Conservation (phyloP, 2,888 invertebrate genomes). For the Globia sparganii region DNA sequence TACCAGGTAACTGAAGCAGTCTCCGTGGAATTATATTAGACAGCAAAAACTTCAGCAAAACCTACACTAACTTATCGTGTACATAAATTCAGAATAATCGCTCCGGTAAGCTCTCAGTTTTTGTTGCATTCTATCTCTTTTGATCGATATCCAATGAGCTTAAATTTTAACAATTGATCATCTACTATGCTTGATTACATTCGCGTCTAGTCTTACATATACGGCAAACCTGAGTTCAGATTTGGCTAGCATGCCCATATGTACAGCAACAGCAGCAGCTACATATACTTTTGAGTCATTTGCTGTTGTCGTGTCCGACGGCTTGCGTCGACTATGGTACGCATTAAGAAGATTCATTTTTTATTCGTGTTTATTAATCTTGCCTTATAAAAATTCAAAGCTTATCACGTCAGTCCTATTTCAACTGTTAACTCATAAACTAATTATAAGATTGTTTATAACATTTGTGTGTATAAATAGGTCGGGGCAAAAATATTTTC, state of each 20-base stretch:
- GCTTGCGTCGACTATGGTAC: constrained; percentile 32
- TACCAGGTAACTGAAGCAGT: constrained; percentile 55
- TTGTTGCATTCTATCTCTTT: constrained; percentile 67
- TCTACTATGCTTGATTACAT: constrained; percentile 76
- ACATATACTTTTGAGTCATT: constrained; percentile 38
- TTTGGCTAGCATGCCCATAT: constrained; percentile 68
- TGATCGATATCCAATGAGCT: constrained; percentile 75
- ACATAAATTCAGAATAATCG: constrained; percentile 41
- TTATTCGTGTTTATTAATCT: constrained; percentile 35
- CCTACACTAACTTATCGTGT: constrained; percentile 38
- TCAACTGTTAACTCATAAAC: background rate
- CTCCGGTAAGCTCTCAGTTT: constrained; percentile 52
- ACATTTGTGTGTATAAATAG: background rate
- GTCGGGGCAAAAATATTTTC: too few species aligned
- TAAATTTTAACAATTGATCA: constrained; percentile 77
- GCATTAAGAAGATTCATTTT: constrained; percentile 27
- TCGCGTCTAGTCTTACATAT: constrained; percentile 71
- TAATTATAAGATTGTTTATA: background rate
- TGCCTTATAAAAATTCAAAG: constrained; percentile 25
- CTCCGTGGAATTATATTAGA: constrained; percentile 35
- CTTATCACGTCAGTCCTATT: constrained; percentile 17
- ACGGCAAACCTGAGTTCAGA: constrained; percentile 71
- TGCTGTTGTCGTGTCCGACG: constrained; percentile 54
- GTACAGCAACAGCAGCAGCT: constrained; percentile 19
- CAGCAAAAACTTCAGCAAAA: constrained; percentile 49